These are phyloP conservation scores for Tethya wilhelma DNA, from an alignment of 37 sponge, comb jelly and placozoan genomes.

Conservation along the genomic window DNA sequence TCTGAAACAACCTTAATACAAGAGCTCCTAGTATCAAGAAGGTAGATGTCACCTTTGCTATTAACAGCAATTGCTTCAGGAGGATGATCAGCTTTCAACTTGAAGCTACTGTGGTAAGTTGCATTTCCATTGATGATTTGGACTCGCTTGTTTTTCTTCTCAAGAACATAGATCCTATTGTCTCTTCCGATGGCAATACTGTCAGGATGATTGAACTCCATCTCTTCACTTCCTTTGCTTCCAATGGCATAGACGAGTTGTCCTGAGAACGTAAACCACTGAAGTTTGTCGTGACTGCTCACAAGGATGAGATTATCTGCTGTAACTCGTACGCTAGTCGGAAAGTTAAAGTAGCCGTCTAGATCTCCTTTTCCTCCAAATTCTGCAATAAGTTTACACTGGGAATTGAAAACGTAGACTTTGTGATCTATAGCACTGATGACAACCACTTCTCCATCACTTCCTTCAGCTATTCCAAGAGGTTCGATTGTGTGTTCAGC, in stretches of 20 bases:
- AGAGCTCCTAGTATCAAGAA: not conserved
- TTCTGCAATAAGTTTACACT: not conserved
- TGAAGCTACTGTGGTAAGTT: not conserved
- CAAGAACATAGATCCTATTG: not conserved
- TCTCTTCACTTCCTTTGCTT: not conserved
- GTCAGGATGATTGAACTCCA: slow-evolving; percentile 3
- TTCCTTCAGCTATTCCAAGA: slow-evolving; percentile 2
- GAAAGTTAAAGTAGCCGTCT: not conserved
- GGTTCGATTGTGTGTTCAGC: too few relatives aligned
- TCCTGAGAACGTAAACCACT: slow-evolving; percentile 2
- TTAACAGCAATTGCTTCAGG: not conserved
- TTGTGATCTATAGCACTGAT: not conserved
- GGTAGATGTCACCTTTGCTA: not conserved
- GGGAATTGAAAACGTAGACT: not conserved
- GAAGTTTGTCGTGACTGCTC: slow-evolving; percentile 5
- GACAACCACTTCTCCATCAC: not conserved
- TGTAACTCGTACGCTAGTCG: slow-evolving; percentile 8
- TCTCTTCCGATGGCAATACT: not conserved
- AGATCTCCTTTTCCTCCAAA: slow-evolving; percentile 14
- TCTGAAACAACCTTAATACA: not conserved
- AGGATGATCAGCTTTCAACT: not conserved
- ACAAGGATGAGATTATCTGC: slow-evolving; percentile 19
- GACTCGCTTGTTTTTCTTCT: slow-evolving; percentile 3
- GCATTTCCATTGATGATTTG: slow-evolving; percentile 2
- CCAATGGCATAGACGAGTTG: slow-evolving; percentile 14